A percentile compares a stretch with the other conserved stretches of the same genome.
Evolutionary conservation across 1,140 invertebrate genomes (phyloP).

Genomic region (Pararge aegeria): DNA sequence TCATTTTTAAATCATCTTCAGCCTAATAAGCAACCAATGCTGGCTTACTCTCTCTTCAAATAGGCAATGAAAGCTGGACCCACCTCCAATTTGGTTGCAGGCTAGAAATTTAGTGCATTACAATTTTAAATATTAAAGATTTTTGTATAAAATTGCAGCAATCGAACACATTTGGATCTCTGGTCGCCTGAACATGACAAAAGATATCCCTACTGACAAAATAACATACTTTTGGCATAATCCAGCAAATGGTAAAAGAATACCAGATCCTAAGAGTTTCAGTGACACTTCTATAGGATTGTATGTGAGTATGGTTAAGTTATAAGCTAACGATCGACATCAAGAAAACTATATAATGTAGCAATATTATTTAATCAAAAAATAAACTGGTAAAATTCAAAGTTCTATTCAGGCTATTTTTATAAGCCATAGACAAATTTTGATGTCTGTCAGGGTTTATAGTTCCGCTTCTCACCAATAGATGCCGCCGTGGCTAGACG

Average conservation of each 20-base stretch:
- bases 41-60: no score
- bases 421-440: no score
- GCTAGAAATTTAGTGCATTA: no score
- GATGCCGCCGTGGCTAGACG: conserved; percentile 64
- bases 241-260: conserved; percentile 41
- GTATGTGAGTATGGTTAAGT: conserved; percentile 43
- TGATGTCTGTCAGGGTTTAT: not conserved
- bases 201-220: conserved; percentile 40
- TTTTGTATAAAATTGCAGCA: conserved; percentile 38
- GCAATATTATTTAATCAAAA: no score
- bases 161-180: conserved; percentile 59
- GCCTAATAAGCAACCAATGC: no score
- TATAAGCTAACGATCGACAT: no score
- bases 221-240: conserved; percentile 53
- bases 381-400: no score
- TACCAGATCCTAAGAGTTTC: conserved; percentile 40
- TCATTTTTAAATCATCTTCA: no score
- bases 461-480: conserved; percentile 17
- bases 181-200: conserved; percentile 55
- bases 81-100: no score
- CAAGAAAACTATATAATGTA: no score
- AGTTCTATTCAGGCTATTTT: no score
- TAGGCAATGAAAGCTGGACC: no score
- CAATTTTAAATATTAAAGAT: not conserved
- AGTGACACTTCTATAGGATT: conserved; percentile 23